phyloP scores from a whole-genome alignment of 2,797 vertebrate species.

The Siniperca scherzeri region DNA sequence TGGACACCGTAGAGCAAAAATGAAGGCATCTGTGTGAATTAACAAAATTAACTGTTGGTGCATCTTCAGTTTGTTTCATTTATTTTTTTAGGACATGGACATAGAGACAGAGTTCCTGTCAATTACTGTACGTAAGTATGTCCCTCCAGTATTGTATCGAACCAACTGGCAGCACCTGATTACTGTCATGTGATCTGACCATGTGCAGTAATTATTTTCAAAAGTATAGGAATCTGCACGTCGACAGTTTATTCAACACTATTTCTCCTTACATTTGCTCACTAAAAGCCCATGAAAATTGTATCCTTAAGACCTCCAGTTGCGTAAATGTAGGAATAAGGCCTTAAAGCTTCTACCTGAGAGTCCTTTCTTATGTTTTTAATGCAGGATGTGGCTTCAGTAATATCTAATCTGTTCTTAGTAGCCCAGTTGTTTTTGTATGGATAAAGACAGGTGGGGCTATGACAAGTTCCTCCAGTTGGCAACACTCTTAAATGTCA shows the following conservation, averaged over 20 bases:
- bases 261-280: neutral
- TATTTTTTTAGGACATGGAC: neutral
- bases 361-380: constrained; percentile 20
- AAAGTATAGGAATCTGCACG: neutral
- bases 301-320: constrained; percentile 15
- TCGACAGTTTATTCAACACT: neutral
- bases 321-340: constrained; percentile 16
- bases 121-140: neutral
- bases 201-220: neutral
- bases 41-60: neutral
- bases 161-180: neutral
- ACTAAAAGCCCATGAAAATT: neutral
- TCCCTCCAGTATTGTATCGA: neutral
- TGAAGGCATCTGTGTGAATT: too few relatives aligned
- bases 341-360: constrained; percentile 12
- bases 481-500: constrained; percentile 79
- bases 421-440: constrained; percentile 68
- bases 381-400: constrained; percentile 49
- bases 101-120: neutral
- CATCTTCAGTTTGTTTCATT: neutral
- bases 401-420: constrained; percentile 67
- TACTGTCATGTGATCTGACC: constrained; percentile 1
- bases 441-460: constrained; percentile 80
- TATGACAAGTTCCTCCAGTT: constrained; percentile 72
- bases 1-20: too few relatives aligned